A percentile compares a stretch with the other conserved stretches of the same genome.
Evolutionary conservation across 2,888 invertebrate species (phyloP).

Genomic region (Drosophila cognata): DNA sequence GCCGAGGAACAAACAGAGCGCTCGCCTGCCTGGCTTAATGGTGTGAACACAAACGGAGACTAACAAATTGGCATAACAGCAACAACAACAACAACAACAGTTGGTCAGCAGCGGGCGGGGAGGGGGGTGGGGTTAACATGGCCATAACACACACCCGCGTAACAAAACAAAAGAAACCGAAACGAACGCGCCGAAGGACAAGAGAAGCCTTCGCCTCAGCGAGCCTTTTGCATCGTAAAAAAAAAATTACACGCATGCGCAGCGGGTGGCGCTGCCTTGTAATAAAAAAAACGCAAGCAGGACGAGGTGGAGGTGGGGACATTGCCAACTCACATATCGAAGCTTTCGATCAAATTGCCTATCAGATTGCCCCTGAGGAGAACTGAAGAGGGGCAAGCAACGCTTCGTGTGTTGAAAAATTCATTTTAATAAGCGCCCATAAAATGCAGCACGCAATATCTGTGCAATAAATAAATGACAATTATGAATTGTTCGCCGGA

Average conservation of each 20-base stretch:
- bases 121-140: background rate
- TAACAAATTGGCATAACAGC: constrained; percentile 70
- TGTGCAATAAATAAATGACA: constrained; percentile 84
- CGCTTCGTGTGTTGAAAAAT: constrained; percentile 73
- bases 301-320: background rate
- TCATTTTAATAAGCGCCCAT: constrained; percentile 84
- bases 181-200: constrained; percentile 60
- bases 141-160: constrained; percentile 61
- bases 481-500: constrained; percentile 83
- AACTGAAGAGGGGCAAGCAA: background rate
- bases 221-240: constrained; percentile 36
- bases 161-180: constrained; percentile 59
- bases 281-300: constrained; percentile 52
- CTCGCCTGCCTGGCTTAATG: constrained; percentile 63
- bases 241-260: constrained; percentile 68
- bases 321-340: constrained; percentile 69
- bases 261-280: constrained; percentile 70
- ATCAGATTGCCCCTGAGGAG: constrained; percentile 68
- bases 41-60: constrained; percentile 73
- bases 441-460: constrained; percentile 79
- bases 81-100: constrained; percentile 12
- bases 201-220: constrained; percentile 15
- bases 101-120: background rate
- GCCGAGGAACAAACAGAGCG: constrained; percentile 38
- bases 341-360: constrained; percentile 84